Conservation (phyloP, 2,888 invertebrate species). For the Acleris literana region DNA sequence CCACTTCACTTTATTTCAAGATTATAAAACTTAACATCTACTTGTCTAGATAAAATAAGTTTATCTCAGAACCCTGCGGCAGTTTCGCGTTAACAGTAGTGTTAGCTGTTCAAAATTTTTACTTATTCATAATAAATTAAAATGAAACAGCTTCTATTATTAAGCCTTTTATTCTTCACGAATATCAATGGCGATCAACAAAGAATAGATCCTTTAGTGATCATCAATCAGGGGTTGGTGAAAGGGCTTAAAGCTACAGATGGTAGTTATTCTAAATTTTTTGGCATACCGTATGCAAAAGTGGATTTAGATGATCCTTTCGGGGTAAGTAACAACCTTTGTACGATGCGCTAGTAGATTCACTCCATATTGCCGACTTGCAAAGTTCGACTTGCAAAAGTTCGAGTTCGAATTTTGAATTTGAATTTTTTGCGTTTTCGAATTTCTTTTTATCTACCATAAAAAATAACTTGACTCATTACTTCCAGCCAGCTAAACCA, state of each 20-base stretch:
- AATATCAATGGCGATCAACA: conserved; percentile 47
- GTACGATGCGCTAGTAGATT: too few species aligned
- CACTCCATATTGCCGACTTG: too few species aligned
- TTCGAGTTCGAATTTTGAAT: too few species aligned
- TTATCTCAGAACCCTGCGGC: conserved; percentile 43
- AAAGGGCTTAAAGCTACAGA: conserved; percentile 65
- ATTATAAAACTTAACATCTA: too few species aligned
- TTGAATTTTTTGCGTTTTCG: not conserved
- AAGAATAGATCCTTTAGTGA: conserved; percentile 73
- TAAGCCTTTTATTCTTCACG: conserved; percentile 44
- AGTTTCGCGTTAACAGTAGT: conserved; percentile 33
- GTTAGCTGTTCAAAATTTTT: conserved; percentile 3
- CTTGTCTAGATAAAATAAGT: conserved; percentile 55
- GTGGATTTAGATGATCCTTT: conserved; percentile 69
- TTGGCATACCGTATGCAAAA: conserved; percentile 73
- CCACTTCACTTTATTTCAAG: too few species aligned
- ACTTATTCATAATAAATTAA: conserved; percentile 35
- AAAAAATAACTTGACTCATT: not conserved
- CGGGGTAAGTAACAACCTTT: conserved; percentile 69
- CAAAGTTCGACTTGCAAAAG: too few species aligned
- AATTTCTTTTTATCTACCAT: too few species aligned
- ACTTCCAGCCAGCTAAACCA: conserved; percentile 57
- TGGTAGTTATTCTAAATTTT: conserved; percentile 69
- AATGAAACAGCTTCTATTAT: conserved; percentile 48
- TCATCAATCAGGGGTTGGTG: conserved; percentile 68